These are phyloP conservation scores for Hemicordylus capensis DNA, from an alignment of 2,113 vertebrate species.

Conservation along the genomic window DNA sequence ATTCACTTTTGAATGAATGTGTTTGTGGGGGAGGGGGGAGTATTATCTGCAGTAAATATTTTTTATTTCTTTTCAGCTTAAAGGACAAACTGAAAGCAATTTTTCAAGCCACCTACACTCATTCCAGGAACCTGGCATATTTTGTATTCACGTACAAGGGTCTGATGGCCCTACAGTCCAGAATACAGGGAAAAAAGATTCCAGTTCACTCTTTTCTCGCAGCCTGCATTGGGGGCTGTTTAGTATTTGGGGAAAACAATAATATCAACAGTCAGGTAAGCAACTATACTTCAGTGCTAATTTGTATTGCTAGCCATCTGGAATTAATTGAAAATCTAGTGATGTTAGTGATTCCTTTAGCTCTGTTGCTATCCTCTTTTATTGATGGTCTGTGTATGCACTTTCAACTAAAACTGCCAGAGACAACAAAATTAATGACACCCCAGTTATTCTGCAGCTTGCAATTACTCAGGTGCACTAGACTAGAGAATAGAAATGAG, in stretches of 20 bases:
- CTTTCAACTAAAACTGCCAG: neutral
- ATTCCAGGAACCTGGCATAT: constrained; percentile 90
- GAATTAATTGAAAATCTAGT: neutral
- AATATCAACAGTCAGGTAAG: constrained; percentile 95
- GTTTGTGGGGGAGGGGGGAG: too few relatives aligned
- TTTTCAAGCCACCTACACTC: constrained; percentile 87
- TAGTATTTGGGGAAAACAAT: constrained; percentile 92
- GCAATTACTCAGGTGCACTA: neutral
- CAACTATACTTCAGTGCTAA: neutral
- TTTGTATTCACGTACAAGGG: constrained; percentile 96
- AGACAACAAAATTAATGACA: neutral
- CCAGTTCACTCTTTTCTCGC: constrained; percentile 92
- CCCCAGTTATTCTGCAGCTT: neutral
- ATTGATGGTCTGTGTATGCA: neutral
- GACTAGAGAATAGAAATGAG: neutral
- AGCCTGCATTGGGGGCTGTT: constrained; percentile 88
- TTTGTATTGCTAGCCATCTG: neutral
- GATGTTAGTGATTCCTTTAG: neutral
- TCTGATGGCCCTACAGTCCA: constrained; percentile 83
- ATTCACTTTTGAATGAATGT: neutral
- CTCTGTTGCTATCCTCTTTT: neutral
- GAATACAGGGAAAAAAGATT: constrained; percentile 81
- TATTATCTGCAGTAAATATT: constrained; percentile 11
- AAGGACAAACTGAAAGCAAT: constrained; percentile 89
- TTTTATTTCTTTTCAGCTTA: constrained; percentile 76